These are phyloP conservation scores for Yoshiicerus persimilis DNA, from an alignment of 1,140 invertebrate genomes.

Conservation along the genomic window DNA sequence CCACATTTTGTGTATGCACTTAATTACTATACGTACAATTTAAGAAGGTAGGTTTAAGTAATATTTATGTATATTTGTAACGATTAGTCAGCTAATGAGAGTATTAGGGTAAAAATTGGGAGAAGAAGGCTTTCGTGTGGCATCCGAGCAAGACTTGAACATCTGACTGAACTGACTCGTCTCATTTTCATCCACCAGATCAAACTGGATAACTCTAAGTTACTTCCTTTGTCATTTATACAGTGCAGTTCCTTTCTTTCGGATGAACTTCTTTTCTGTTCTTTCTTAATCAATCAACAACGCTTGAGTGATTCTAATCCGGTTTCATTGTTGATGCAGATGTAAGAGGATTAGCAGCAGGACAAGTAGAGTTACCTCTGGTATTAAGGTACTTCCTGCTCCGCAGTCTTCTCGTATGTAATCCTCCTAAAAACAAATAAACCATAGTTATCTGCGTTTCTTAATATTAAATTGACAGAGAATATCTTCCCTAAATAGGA, in stretches of 20 bases:
- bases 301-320: neutral
- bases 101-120: conserved; percentile 16
- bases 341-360: neutral
- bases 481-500: no score
- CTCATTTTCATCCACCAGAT: neutral
- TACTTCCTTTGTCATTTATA: neutral
- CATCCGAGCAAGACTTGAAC: conserved; percentile 8
- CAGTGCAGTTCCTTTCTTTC: neutral
- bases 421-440: conserved; percentile 24
- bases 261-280: neutral
- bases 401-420: conserved; percentile 40
- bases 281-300: neutral
- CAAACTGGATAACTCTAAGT: neutral
- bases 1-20: neutral
- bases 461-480: no score
- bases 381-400: neutral
- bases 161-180: neutral
- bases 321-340: neutral
- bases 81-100: neutral
- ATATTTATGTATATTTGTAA: neutral
- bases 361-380: neutral
- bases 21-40: neutral
- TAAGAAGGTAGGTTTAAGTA: neutral
- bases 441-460: neutral
- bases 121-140: conserved; percentile 21